Conservation (phyloP, 2,113 vertebrate species). For the Chinchilla lanigera region DNA sequence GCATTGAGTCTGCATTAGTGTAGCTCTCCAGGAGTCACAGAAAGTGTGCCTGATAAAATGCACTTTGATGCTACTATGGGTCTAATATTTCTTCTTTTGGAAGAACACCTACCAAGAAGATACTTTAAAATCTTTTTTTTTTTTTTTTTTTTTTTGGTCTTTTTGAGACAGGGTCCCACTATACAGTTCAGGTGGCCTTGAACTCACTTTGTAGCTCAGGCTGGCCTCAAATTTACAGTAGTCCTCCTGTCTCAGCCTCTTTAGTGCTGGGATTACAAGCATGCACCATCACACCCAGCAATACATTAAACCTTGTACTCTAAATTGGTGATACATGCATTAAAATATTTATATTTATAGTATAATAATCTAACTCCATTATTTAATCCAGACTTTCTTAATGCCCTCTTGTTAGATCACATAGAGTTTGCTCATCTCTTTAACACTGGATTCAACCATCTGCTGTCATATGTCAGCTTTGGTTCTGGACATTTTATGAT, state of each 20-base stretch:
- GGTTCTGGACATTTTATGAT: not conserved
- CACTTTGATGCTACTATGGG: not conserved
- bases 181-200: not conserved
- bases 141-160: not conserved
- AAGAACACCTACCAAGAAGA: not conserved
- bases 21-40: slow-evolving; percentile 5
- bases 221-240: not conserved
- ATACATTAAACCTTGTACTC: not conserved
- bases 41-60: slow-evolving; percentile 5
- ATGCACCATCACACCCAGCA: not conserved
- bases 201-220: too few species aligned
- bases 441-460: not conserved
- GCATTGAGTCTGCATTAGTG: not conserved
- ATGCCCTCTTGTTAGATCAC: not conserved
- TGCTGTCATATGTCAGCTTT: not conserved
- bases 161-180: not conserved
- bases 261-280: not conserved
- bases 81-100: not conserved
- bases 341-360: not conserved
- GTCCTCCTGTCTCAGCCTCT: not conserved
- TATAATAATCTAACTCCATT: not conserved
- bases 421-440: not conserved
- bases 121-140: too few species aligned
- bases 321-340: not conserved
- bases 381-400: not conserved